Evolutionary conservation across 1,140 invertebrate species (phyloP).

Genomic region (Zaprionus ghesquierei): DNA sequence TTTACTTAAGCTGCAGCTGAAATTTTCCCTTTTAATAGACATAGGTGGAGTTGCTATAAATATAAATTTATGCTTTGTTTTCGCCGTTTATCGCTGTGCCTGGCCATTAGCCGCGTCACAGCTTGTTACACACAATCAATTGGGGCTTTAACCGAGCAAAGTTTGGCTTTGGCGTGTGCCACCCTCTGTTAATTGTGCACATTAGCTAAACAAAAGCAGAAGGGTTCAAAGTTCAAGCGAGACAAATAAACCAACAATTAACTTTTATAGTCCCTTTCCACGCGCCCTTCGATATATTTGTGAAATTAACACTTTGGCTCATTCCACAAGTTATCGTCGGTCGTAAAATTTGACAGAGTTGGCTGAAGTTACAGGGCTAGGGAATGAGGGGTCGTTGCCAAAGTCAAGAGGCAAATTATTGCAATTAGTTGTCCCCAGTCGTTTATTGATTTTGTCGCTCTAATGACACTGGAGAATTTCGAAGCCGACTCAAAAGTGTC

Average conservation of each 20-base stretch:
- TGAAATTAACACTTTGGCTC: constrained; percentile 71
- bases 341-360: constrained; percentile 44
- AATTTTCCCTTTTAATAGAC: background rate
- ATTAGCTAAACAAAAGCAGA: constrained; percentile 42
- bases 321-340: constrained; percentile 30
- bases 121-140: constrained; percentile 37
- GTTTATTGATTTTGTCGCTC: constrained; percentile 67
- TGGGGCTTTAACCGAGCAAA: constrained; percentile 15
- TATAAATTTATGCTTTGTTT: background rate
- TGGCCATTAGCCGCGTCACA: constrained; percentile 23
- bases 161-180: constrained; percentile 19
- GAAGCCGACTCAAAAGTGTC: constrained; percentile 35
- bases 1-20: background rate
- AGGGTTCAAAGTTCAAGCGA: constrained; percentile 72
- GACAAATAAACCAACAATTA: constrained; percentile 78
- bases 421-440: constrained; percentile 63
- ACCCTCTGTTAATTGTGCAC: constrained; percentile 53
- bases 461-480: constrained; percentile 68
- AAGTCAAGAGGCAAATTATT: constrained; percentile 56
- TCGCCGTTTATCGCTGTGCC: background rate
- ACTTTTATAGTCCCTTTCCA: constrained; percentile 59
- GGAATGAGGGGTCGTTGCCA: background rate
- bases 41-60: background rate
- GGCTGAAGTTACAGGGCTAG: background rate
- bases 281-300: constrained; percentile 44